Evolutionary conservation across 2,113 vertebrate genomes (phyloP).

Genomic region (Saccopteryx leptura): DNA sequence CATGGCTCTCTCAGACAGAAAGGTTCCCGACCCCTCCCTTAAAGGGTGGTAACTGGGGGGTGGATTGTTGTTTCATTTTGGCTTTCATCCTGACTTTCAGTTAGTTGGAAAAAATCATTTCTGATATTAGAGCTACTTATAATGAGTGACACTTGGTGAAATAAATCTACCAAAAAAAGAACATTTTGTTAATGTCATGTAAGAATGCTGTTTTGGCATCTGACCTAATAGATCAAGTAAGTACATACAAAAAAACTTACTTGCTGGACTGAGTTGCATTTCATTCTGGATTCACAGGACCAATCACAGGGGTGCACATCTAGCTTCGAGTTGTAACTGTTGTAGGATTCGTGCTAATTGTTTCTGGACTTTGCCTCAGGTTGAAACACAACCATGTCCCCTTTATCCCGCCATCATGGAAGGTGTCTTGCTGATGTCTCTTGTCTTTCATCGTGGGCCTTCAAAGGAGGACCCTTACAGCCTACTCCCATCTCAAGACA

Average conservation of each 20-base stretch:
- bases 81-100: neutral
- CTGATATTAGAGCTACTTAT: neutral
- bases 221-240: neutral
- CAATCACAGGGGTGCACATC: neutral
- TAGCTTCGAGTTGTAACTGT: neutral
- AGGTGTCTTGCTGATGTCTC: neutral
- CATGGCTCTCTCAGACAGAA: no score
- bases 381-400: neutral
- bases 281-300: neutral
- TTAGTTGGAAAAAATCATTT: slow-evolving; percentile 15
- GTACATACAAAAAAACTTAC: neutral
- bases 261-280: neutral
- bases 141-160: neutral
- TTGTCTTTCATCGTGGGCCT: neutral
- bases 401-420: neutral
- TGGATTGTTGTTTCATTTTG: neutral
- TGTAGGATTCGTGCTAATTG: neutral
- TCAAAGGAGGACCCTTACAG: neutral
- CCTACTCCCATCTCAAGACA: neutral
- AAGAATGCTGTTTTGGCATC: neutral
- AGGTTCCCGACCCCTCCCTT: neutral
- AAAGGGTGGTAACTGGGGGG: neutral
- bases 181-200: neutral
- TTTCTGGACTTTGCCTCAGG: neutral
- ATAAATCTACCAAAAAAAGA: neutral